Percentiles rank a stretch among this genome's conserved stretches.
phyloP scores from a whole-genome alignment of 1,140 invertebrate species.

The Hyphantria cunea region DNA sequence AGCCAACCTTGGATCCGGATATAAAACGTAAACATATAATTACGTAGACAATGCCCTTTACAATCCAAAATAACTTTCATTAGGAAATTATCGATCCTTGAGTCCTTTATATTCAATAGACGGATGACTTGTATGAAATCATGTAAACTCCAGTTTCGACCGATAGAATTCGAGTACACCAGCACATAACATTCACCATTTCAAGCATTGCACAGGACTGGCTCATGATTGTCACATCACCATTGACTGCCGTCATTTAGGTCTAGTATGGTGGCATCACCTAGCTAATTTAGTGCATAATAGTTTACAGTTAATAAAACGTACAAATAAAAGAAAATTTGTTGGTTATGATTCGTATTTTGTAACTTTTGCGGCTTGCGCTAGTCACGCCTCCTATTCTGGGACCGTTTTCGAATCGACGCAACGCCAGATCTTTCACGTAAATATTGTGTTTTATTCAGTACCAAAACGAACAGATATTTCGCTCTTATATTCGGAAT shows the following conservation, averaged over 20 bases:
- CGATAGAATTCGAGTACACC: slow-evolving; percentile 39
- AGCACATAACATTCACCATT: slow-evolving; percentile 70
- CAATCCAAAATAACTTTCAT: slow-evolving; percentile 17
- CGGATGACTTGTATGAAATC: slow-evolving; percentile 14
- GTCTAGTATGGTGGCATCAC: slow-evolving; percentile 73
- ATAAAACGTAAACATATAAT: slow-evolving; percentile 7
- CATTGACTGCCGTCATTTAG: slow-evolving; percentile 69
- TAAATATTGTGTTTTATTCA: not conserved
- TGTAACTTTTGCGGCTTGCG: slow-evolving; percentile 47
- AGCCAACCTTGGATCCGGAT: slow-evolving; percentile 25
- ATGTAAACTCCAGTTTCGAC: slow-evolving; percentile 18
- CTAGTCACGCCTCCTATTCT: slow-evolving; percentile 52
- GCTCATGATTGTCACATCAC: slow-evolving; percentile 68
- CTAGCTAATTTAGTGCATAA: slow-evolving; percentile 73
- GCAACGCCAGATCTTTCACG: slow-evolving; percentile 6
- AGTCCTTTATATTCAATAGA: slow-evolving; percentile 5
- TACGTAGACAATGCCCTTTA: slow-evolving; percentile 13
- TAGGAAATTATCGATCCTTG: slow-evolving; percentile 14
- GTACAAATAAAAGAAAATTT: slow-evolving; percentile 20
- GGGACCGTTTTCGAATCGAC: slow-evolving; percentile 49
- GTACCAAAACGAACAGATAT: slow-evolving; percentile 2
- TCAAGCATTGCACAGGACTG: slow-evolving; percentile 76
- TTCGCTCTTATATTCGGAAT: slow-evolving; percentile 48
- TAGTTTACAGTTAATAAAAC: slow-evolving; percentile 40
- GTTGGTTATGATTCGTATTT: slow-evolving; percentile 33